A percentile compares a stretch with the other conserved stretches of the same genome.
phyloP scores from a whole-genome alignment of 2,797 vertebrate genomes.

The Mus spretus region DNA sequence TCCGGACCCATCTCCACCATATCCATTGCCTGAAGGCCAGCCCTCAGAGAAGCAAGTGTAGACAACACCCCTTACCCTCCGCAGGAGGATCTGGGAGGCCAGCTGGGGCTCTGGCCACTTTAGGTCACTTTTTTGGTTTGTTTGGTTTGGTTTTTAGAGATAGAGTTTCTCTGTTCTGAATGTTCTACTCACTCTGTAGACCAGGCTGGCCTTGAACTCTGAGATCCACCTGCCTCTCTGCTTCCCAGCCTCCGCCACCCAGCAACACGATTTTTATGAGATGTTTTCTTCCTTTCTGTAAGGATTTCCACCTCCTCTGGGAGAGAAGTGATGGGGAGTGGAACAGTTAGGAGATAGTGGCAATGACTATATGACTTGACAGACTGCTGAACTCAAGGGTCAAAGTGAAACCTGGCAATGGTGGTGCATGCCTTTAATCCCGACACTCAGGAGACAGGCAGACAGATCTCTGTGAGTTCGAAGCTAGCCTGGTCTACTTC shows the following conservation, averaged over 20 bases:
- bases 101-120: not conserved
- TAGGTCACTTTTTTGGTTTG: not conserved
- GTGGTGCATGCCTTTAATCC: not conserved
- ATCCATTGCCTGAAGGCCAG: not conserved
- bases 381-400: not conserved
- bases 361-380: not conserved
- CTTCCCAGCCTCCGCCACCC: not conserved
- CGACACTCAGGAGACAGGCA: not conserved
- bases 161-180: not conserved
- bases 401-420: not conserved
- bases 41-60: not conserved
- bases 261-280: not conserved
- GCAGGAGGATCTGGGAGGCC: not conserved
- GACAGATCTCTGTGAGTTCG: not conserved
- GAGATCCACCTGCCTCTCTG: not conserved
- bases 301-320: not conserved
- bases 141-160: not conserved
- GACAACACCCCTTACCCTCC: not conserved
- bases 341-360: not conserved
- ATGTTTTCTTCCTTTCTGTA: not conserved
- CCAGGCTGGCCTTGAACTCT: not conserved
- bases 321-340: not conserved
- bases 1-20: not conserved
- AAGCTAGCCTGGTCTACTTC: not conserved
- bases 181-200: not conserved